Evolutionary conservation across 2,797 vertebrate species (phyloP).

Genomic region (Prionace glauca): DNA sequence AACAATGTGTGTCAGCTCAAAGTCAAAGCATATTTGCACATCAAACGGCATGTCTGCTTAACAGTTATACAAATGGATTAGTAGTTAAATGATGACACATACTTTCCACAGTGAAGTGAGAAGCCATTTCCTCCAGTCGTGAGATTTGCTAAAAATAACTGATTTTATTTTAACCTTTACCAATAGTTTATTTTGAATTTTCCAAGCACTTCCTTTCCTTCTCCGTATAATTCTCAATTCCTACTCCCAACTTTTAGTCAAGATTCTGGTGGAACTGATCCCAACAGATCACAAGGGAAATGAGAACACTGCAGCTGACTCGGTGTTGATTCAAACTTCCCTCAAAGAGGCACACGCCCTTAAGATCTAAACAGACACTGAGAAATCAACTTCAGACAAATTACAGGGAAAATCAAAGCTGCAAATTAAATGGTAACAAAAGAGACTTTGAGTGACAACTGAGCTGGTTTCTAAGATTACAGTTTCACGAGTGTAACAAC

Average conservation of each 20-base stretch:
- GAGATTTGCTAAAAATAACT: background rate
- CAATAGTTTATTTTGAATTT: background rate
- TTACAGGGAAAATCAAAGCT: background rate
- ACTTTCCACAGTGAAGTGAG: constrained; percentile 13
- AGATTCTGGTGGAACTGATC: background rate
- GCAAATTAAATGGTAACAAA: background rate
- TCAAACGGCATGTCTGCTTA: constrained; percentile 21
- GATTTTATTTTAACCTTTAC: background rate
- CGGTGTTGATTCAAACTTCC: background rate
- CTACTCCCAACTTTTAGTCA: background rate
- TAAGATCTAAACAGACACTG: background rate
- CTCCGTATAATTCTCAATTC: background rate
- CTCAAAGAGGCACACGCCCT: background rate
- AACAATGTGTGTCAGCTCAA: constrained; percentile 13
- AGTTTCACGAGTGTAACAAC: background rate
- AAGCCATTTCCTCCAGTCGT: background rate
- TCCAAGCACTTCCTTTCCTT: background rate
- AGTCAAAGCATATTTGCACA: constrained; percentile 34
- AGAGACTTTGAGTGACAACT: background rate
- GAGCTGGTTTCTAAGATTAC: background rate
- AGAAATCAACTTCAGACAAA: background rate
- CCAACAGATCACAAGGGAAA: background rate
- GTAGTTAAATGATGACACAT: constrained; percentile 18
- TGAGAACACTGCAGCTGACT: background rate
- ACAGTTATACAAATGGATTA: constrained; percentile 30